These are phyloP conservation scores for Ophonus ardosiacus DNA, from an alignment of 2,888 invertebrate genomes.

Conservation along the genomic window DNA sequence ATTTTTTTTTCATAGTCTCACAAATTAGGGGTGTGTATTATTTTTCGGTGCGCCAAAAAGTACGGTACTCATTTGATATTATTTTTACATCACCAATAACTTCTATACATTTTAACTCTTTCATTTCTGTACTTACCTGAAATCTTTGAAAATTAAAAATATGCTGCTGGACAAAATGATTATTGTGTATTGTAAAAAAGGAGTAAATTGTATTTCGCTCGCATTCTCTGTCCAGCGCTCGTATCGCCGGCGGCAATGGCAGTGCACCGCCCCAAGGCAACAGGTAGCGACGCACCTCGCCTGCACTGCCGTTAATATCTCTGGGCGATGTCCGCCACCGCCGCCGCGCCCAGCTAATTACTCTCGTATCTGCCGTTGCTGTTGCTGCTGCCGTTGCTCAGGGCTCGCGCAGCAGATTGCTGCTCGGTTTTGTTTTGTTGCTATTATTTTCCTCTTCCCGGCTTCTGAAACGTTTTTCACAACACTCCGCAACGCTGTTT, in stretches of 20 bases:
- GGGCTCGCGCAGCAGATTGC: constrained; percentile 40
- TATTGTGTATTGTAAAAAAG: too few species aligned
- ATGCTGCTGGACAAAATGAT: too few species aligned
- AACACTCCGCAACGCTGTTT: constrained; percentile 21
- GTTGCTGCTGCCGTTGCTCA: constrained; percentile 8
- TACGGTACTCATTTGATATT: too few species aligned
- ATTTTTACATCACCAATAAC: too few species aligned
- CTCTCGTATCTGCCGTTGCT: constrained; percentile 38
- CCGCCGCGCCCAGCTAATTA: constrained; percentile 54
- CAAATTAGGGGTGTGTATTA: too few species aligned
- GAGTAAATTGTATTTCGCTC: too few species aligned
- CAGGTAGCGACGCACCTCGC: constrained; percentile 56
- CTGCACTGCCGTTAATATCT: constrained; percentile 59
- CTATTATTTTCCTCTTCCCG: constrained; percentile 52
- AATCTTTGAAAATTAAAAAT: too few species aligned
- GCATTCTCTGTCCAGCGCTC: too few species aligned
- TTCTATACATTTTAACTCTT: too few species aligned
- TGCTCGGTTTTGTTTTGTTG: constrained; percentile 39
- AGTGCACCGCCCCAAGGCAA: constrained; percentile 50
- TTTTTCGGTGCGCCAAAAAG: too few species aligned
- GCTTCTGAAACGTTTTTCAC: constrained; percentile 62
- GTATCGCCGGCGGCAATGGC: background rate
- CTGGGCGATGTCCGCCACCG: background rate
- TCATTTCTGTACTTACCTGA: too few species aligned
- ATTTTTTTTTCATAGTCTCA: too few species aligned